Percentiles rank a stretch among this genome's conserved stretches.
Conservation (phyloP, 2,888 invertebrate genomes). For the Scelioninae gen. 2 region DNA sequence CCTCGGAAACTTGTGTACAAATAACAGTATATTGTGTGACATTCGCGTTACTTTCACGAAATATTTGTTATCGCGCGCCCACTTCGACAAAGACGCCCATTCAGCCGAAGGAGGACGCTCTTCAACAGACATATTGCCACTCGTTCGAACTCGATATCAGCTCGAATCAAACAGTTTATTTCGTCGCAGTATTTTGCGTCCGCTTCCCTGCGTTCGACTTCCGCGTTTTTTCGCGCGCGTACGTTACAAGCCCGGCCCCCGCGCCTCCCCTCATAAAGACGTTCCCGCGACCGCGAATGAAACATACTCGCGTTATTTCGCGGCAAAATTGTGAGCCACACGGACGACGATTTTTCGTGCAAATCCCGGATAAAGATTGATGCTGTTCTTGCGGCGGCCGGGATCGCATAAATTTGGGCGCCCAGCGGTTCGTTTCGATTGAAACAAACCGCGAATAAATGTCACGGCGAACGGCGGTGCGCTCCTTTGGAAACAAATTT, state of each 20-base stretch:
- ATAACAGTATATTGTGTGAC: conserved; percentile 14
- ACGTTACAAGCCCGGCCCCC: conserved; percentile 37
- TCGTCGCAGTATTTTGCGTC: conserved; percentile 28
- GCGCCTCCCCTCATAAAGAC: conserved; percentile 44
- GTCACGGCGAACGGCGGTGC: too few species aligned
- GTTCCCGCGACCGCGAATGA: too few species aligned
- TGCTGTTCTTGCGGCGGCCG: too few species aligned
- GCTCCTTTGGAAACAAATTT: too few species aligned
- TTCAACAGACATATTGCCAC: conserved; percentile 45
- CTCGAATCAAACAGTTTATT: conserved; percentile 50
- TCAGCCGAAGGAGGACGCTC: conserved; percentile 34
- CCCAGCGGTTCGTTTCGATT: too few species aligned
- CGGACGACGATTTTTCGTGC: conserved; percentile 35
- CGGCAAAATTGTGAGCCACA: conserved; percentile 48
- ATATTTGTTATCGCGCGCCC: conserved; percentile 31
- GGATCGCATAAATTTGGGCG: too few species aligned
- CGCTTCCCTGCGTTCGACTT: conserved; percentile 26
- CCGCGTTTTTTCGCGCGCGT: conserved; percentile 26
- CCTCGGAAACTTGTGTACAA: conserved; percentile 17
- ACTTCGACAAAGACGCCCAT: conserved; percentile 26
- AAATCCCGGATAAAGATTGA: too few species aligned
- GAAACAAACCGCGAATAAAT: too few species aligned
- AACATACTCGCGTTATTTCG: conserved; percentile 69
- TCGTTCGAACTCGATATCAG: conserved; percentile 40
- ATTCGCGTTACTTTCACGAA: conserved; percentile 26